Evolutionary conservation across 92 coral and sea anemone genomes (phyloP), one percentile per base, ranked within the genome.

Genomic region (Nematostella vectensis): DNA sequence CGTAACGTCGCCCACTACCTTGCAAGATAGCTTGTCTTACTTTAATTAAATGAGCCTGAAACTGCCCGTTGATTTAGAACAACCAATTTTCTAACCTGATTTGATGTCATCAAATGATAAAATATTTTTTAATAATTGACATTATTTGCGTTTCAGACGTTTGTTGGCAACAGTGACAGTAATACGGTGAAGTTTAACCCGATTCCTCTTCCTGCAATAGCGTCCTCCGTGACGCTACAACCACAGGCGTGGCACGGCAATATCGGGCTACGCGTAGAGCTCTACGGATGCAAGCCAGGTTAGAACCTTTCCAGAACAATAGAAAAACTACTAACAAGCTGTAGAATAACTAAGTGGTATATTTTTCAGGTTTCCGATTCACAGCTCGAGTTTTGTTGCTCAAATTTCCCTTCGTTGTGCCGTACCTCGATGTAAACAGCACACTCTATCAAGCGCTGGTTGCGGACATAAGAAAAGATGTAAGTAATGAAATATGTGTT

Each of bases 271-370:
- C 57, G 86, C 18, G 25, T 79, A 56, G 86, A 79, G 63, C 70
- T 79, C 19, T 79, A 72, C 29, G 86, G 86, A 21, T 79, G 86
- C 50, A 72, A 72, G 33, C 61, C 75, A 53, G 80, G 86, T 72
- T 48, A 61, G 58, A 11, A 36, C n/a, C n/a, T n/a, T n/a, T 20
- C 33, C 26, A 29, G 16, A 26, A 40, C n/a, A 19, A 22, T 16
- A 12, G 11, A 17, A 4, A 3, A 26, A 54, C n/a, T n/a, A n/a
- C n/a, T n/a, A n/a, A n/a, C n/a, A n/a, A n/a, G n/a, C n/a, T n/a
- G n/a, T n/a, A n/a, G n/a, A n/a, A n/a, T n/a, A n/a, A n/a, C n/a
- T n/a, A n/a, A n/a, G n/a, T n/a, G n/a, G n/a, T 18, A 47, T n/a
- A 11, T 22, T 17, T 36, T 13, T 18, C n/a, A 20, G 29, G 4